phyloP scores from a whole-genome alignment of 2,888 invertebrate species.

The Nineta flava region DNA sequence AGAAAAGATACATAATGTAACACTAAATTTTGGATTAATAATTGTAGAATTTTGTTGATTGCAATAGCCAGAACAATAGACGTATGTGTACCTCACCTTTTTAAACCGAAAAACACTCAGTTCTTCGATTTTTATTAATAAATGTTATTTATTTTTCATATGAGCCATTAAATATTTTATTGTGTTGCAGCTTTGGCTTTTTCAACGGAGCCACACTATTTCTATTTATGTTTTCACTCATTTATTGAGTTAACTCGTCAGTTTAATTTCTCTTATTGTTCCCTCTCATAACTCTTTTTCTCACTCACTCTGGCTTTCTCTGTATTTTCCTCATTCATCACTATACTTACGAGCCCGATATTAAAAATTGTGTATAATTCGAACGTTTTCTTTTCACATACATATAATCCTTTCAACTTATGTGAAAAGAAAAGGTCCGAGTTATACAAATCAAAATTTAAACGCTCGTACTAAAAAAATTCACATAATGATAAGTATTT shows the following conservation, averaged over 20 bases:
- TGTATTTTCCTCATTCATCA: constrained; percentile 5
- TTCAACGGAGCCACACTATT: constrained; percentile 7
- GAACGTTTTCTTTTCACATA: neutral
- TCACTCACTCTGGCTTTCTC: constrained; percentile 1
- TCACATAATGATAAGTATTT: no score
- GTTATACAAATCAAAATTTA: neutral
- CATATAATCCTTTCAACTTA: neutral
- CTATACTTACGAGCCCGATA: constrained; percentile 5
- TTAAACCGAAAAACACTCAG: neutral
- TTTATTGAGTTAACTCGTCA: constrained; percentile 3
- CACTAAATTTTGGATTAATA: no score
- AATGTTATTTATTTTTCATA: constrained; percentile 1
- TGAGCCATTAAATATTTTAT: constrained; percentile 5
- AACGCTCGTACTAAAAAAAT: constrained; percentile 1
- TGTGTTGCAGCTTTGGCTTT: constrained; percentile 6
- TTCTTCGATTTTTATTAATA: neutral
- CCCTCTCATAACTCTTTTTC: neutral
- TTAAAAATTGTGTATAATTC: neutral
- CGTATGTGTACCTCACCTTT: neutral
- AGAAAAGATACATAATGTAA: no score
- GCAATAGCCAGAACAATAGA: neutral
- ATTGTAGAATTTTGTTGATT: constrained; percentile 1
- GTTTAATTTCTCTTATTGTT: neutral
- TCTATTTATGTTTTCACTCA: constrained; percentile 3
- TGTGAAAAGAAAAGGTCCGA: neutral